phyloP scores from a whole-genome alignment of 2,888 invertebrate species.

The Pediacus dermestoides region DNA sequence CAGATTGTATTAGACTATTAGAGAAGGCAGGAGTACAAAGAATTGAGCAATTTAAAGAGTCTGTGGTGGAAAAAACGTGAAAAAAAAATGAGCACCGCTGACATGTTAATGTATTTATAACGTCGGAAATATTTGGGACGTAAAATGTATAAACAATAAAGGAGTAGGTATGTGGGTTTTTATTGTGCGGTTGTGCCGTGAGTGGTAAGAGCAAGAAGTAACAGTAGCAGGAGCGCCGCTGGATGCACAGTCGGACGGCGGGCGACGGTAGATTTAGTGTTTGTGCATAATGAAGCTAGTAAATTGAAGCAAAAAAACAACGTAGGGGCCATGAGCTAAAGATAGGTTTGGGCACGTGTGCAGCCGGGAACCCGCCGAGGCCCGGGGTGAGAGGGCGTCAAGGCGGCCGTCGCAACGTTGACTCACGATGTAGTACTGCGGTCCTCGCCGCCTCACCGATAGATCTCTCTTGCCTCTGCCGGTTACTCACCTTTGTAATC shows the following conservation, averaged over 20 bases:
- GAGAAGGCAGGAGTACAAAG: too few relatives aligned
- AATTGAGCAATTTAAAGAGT: too few relatives aligned
- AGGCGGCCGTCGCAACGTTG: slow-evolving; percentile 29
- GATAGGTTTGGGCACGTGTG: slow-evolving; percentile 51
- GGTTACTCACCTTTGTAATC: slow-evolving; percentile 44
- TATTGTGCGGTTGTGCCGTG: too few relatives aligned
- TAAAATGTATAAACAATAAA: too few relatives aligned
- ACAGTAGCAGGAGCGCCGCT: too few relatives aligned
- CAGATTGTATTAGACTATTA: too few relatives aligned
- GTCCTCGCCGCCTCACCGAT: slow-evolving; percentile 5
- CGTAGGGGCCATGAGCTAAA: slow-evolving; percentile 49
- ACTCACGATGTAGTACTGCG: slow-evolving; percentile 19
- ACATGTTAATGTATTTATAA: too few relatives aligned
- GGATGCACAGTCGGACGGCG: not conserved
- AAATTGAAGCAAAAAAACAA: slow-evolving; percentile 32
- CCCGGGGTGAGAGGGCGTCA: slow-evolving; percentile 29
- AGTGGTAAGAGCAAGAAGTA: too few relatives aligned
- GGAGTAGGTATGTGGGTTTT: too few relatives aligned
- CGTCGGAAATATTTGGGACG: too few relatives aligned
- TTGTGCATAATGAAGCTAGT: slow-evolving; percentile 8
- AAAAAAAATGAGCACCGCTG: too few relatives aligned
- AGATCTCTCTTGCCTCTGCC: slow-evolving; percentile 16
- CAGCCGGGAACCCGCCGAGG: slow-evolving; percentile 23
- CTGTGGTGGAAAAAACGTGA: too few relatives aligned
- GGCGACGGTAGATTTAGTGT: slow-evolving; percentile 2